Conservation (phyloP, 2,888 invertebrate genomes). For the Clanis bilineata region DNA sequence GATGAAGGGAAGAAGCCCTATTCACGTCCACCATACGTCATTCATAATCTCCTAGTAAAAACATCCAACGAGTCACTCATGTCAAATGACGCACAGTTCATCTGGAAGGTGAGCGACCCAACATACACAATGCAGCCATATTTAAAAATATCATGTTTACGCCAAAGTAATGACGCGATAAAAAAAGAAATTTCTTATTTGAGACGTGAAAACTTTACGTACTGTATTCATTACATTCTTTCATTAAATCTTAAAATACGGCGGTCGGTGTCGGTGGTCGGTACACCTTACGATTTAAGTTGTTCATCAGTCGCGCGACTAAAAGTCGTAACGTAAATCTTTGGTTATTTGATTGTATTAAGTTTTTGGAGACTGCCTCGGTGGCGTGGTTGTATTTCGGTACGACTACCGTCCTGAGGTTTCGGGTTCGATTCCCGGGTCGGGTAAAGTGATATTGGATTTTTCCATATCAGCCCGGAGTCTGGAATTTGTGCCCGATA, state of each 20-base stretch:
- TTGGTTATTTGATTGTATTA: no score
- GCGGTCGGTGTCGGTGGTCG: not conserved
- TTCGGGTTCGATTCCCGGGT: no score
- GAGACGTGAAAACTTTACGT: slow-evolving; percentile 1
- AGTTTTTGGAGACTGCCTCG: no score
- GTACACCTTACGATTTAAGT: not conserved
- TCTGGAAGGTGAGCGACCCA: slow-evolving; percentile 3
- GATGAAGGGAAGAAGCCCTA: not conserved
- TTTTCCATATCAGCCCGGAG: no score
- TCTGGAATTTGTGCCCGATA: no score
- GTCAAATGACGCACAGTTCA: not conserved
- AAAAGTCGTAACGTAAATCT: no score
- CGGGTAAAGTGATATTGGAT: no score
- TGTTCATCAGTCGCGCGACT: not conserved
- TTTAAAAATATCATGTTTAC: slow-evolving; percentile 2
- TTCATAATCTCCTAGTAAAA: not conserved
- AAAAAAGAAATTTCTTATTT: slow-evolving; percentile 9
- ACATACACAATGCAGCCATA: not conserved
- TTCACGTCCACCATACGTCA: not conserved
- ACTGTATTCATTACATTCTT: slow-evolving; percentile 7
- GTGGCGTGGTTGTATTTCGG: no score
- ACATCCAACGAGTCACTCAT: not conserved
- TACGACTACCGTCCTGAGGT: no score
- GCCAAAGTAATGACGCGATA: slow-evolving; percentile 1
- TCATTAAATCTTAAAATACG: slow-evolving; percentile 11